Conservation (phyloP, 2,797 vertebrate species). For the Sebastes minor region DNA sequence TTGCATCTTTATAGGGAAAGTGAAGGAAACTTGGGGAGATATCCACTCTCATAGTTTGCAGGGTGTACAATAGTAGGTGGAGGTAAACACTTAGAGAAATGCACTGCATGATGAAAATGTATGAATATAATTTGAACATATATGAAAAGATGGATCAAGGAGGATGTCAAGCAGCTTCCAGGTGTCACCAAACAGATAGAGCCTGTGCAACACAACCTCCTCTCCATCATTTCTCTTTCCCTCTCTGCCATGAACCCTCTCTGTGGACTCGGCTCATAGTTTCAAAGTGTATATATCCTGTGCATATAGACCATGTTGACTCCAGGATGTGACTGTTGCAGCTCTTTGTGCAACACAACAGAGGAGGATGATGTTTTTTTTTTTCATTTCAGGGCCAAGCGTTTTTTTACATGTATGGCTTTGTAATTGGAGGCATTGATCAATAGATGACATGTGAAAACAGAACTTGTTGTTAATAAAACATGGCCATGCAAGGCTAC, state of each 20-base stretch:
- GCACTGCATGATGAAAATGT: background rate
- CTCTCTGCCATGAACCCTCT: background rate
- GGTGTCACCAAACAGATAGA: fast-evolving
- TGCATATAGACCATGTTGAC: background rate
- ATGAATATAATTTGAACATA: no score
- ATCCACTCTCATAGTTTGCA: no score
- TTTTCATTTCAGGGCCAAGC: background rate
- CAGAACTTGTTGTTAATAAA: constrained; percentile 2
- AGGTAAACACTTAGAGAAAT: background rate
- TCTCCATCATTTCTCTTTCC: no score
- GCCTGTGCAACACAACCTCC: fast-evolving
- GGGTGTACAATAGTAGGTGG: no score
- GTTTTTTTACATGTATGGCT: constrained; percentile 2
- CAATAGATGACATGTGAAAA: background rate
- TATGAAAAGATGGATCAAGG: no score
- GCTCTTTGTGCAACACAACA: background rate
- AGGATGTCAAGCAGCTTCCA: no score
- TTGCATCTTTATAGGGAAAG: background rate
- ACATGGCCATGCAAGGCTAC: background rate
- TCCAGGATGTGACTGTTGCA: background rate
- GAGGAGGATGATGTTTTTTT: background rate
- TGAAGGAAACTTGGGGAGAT: background rate
- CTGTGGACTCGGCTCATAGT: background rate
- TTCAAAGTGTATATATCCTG: background rate
- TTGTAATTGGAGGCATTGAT: constrained; percentile 10